Conservation (phyloP, 2,888 invertebrate genomes). For the Dynastes hyllus region DNA sequence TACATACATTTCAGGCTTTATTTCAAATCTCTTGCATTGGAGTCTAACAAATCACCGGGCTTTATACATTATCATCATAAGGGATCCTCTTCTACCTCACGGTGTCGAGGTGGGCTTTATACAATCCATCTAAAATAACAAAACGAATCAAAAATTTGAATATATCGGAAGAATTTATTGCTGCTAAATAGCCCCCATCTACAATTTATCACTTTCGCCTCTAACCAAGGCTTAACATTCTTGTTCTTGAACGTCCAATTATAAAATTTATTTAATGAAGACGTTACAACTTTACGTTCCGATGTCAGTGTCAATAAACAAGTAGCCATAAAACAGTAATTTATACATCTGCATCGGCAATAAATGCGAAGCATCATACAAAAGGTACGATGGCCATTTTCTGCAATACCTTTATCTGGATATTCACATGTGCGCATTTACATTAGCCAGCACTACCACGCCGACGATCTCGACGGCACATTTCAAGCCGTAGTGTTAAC, state of each 20-base stretch:
- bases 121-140: no score
- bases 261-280: slow-evolving; percentile 42
- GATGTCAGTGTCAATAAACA: slow-evolving; percentile 38
- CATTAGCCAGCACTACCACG: neutral
- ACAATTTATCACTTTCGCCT: slow-evolving; percentile 20
- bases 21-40: no score
- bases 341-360: slow-evolving; percentile 21
- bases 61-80: no score
- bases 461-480: neutral
- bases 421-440: neutral
- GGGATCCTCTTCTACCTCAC: no score
- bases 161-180: no score
- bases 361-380: slow-evolving; percentile 19
- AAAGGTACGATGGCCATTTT: neutral
- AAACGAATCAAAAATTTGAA: no score
- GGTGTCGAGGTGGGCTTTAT: no score
- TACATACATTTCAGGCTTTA: no score
- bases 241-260: slow-evolving; percentile 28
- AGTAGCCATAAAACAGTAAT: slow-evolving; percentile 30
- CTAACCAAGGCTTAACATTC: slow-evolving; percentile 4
- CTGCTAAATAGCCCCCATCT: neutral
- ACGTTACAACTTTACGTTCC: slow-evolving; percentile 24
- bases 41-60: no score
- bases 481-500: slow-evolving; percentile 14
- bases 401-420: neutral